Percentiles rank a stretch among this genome's conserved stretches.
phyloP scores from a whole-genome alignment of 2,113 vertebrate species.

The Dissostichus mawsoni region DNA sequence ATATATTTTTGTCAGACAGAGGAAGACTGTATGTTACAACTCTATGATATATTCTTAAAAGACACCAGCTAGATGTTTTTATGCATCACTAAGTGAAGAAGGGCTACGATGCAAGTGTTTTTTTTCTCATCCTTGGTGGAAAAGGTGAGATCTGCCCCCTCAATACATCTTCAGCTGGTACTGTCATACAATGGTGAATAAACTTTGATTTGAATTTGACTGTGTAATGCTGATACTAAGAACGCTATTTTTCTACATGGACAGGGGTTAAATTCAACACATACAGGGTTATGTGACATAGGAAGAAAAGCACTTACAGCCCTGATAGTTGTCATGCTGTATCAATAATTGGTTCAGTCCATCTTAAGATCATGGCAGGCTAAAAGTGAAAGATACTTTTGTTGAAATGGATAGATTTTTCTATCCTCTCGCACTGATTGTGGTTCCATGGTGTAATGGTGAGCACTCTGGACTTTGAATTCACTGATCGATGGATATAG shows the following conservation, averaged over 20 bases:
- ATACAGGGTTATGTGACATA: no score
- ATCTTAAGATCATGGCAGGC: no score
- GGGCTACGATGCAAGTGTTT: slow-evolving; percentile 12
- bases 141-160: neutral
- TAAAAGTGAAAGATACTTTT: no score
- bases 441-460: no score
- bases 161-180: slow-evolving; percentile 15
- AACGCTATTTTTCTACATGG: neutral
- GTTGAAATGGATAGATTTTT: no score
- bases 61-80: slow-evolving; percentile 32
- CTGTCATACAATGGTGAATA: slow-evolving; percentile 28
- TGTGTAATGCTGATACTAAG: neutral
- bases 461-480: no score
- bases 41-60: slow-evolving; percentile 11
- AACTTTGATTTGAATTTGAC: slow-evolving; percentile 24
- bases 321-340: no score
- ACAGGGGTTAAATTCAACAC: no score
- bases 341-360: no score
- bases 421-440: no score
- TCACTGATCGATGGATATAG: no score
- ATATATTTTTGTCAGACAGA: slow-evolving; percentile 71
- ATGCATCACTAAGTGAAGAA: slow-evolving; percentile 10
- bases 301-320: no score
- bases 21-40: slow-evolving; percentile 13
- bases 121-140: neutral